Evolutionary conservation across 2,888 invertebrate genomes (phyloP).

Genomic region (Limnephilus lunatus): DNA sequence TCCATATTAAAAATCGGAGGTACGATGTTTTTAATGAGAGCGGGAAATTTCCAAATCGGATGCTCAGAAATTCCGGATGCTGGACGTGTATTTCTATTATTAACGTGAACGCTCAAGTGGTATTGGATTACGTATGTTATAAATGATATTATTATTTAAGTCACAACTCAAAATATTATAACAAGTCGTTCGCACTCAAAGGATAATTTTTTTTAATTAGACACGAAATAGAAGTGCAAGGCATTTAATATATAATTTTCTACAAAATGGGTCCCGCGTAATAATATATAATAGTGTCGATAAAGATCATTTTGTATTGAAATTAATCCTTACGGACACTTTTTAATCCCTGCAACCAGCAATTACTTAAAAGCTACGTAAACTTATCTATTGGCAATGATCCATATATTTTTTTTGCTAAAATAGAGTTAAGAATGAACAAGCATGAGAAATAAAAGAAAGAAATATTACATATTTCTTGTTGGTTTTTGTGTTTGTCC

Average conservation of each 20-base stretch:
- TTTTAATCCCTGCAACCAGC: conserved; percentile 66
- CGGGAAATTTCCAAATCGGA: too few relatives aligned
- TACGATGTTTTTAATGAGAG: too few relatives aligned
- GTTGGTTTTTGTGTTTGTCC: not conserved
- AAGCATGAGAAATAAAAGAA: not conserved
- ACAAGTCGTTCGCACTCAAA: not conserved
- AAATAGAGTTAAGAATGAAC: not conserved
- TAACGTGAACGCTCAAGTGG: too few relatives aligned
- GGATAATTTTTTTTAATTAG: not conserved
- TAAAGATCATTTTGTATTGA: conserved; percentile 54
- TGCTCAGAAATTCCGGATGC: too few relatives aligned
- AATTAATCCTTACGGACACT: conserved; percentile 53
- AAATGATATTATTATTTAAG: not conserved
- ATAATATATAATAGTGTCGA: conserved; percentile 59
- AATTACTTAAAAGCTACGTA: conserved; percentile 53
- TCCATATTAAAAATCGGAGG: too few relatives aligned
- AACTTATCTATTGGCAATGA: conserved; percentile 40
- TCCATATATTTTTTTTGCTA: conserved; percentile 6
- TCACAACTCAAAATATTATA: not conserved
- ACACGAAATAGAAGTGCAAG: conserved; percentile 54
- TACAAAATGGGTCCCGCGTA: conserved; percentile 65
- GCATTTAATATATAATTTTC: conserved; percentile 59
- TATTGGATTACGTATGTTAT: not conserved
- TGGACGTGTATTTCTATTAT: too few relatives aligned
- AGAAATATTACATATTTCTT: not conserved